Base-by-base conservation (phyloP, 2,888 invertebrate species). In the Andrena bicolor region DNA sequence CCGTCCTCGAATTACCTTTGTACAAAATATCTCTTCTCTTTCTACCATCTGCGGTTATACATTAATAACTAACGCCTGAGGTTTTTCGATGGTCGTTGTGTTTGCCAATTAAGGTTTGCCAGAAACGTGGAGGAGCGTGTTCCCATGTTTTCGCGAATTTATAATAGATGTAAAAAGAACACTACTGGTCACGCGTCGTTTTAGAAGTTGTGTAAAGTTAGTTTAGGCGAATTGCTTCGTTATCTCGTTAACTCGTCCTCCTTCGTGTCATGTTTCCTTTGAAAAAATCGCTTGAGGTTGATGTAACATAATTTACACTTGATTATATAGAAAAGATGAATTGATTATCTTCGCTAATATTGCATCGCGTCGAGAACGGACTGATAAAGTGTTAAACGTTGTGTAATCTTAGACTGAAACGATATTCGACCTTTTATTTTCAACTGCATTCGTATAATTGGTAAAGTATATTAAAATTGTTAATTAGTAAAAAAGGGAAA, bases 291-390 rank as follows among this genome's bases (percentile, higher is more conserved):
- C 75, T 85, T 75, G 69, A 63, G 41, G 66, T 65, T 64, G 48
- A 75, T 84, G 77, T 85, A 85, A 85, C 75, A 82, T 84, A 75
- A 82, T 85, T 85, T 78, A 35, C 65, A 35, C 56, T 61, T n/a
- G 35, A 71, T 53, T 35, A 56, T 0, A 26, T 26, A 32, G 20
- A 2, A 32, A n/a, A 10, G 60, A 66, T 75, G 66, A 26, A 63
- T 83, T 61, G 8, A 73, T 58, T 69, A 72, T 49, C 53, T 65
- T 68, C 41, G 48, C 70, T 74, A n/a, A n/a, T n/a, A 66, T 30
- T 51, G 26, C 51, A 51, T 26, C 51, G 20, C 70, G 28, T 41
- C 73, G 2, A 30, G 5, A n/a, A 41, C 2, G 41, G 35, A 56
- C 32, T 30, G 13, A 49, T 69, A 30, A 5, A 7, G 8, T 16